Evolutionary conservation across 2,888 invertebrate species (phyloP).

Genomic region (Pogonocherus hispidulus): DNA sequence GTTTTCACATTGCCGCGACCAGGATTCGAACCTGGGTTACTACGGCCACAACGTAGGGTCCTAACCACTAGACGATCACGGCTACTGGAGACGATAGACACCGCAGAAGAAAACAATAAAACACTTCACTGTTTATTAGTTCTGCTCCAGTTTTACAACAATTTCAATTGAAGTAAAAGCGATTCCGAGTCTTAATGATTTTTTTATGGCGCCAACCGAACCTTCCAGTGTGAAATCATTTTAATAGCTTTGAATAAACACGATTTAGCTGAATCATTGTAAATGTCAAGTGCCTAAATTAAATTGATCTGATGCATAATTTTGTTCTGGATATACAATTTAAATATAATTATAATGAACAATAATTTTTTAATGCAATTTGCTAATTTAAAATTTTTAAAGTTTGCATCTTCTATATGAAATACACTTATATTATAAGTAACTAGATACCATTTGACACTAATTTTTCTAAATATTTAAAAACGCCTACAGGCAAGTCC

Average conservation of each 20-base stretch:
- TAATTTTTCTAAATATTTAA: too few relatives aligned
- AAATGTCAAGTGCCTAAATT: too few relatives aligned
- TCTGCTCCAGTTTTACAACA: background rate
- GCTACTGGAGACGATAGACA: slow-evolving; percentile 53
- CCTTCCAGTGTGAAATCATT: background rate
- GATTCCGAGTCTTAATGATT: background rate
- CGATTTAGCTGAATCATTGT: too few relatives aligned
- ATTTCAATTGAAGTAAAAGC: background rate
- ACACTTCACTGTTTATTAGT: background rate
- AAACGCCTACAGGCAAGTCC: too few relatives aligned
- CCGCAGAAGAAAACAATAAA: background rate
- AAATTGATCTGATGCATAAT: too few relatives aligned
- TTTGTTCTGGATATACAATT: too few relatives aligned
- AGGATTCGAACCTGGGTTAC: slow-evolving; percentile 76
- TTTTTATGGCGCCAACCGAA: background rate
- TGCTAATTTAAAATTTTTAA: too few relatives aligned
- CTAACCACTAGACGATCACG: slow-evolving; percentile 67
- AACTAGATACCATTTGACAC: too few relatives aligned
- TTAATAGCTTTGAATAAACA: background rate
- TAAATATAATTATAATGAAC: too few relatives aligned
- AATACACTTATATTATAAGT: too few relatives aligned
- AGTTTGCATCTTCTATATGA: too few relatives aligned
- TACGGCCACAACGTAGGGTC: slow-evolving; percentile 75
- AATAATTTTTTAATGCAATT: too few relatives aligned
- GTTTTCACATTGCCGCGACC: slow-evolving; percentile 68